Evolutionary conservation across 2,113 vertebrate genomes (phyloP), one percentile per base, ranked within the genome.

Genomic region (Mesembrinibis cayennensis): DNA sequence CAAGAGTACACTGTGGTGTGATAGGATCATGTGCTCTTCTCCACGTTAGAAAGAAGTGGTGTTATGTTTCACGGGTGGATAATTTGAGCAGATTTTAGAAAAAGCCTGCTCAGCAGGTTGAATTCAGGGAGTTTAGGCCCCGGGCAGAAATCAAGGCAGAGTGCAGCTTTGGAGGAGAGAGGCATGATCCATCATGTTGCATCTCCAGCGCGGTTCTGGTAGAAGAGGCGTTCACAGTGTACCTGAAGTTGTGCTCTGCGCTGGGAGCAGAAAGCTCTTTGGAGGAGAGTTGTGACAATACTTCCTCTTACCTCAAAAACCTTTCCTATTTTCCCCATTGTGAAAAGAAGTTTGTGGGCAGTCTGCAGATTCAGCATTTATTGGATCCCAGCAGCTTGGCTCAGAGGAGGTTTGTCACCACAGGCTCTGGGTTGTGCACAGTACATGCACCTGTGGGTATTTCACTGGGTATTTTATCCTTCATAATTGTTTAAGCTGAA

Each of bases 401-500:
- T 93, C 76, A 7, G 80, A 80, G 83, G 78, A 92, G 63, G 55
- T 83, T 55, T 82, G 88, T 81, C 95, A 61, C 66, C 73, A 32
- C 77, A 76, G 81, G 36, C 72, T 84, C 47, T 52, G 89, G 52
- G 27, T 36, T 94, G 49, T 47, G 70, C 70, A 71, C 47, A 38
- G 34, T 16, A 10, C 22, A 0, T 29, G 32, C 34, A 82, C 73
- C 81, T 69, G 49, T 89, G 82, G 73, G 53, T 45, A 58, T 92
- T 96, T 94, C 73, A 73, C 25, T 53, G 66, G 40, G 12, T 63
- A 40, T 92, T 94, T 71, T 61, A 72, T 89, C 58, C 67, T 69
- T 83, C 91, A 50, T 93, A 77, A 87, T 89, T 91, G 32, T 77
- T 94, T 55, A 89, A 88, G 78, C 42, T 86, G 70, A 86, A 94